Percentiles rank a stretch among this genome's conserved stretches.
phyloP scores from a whole-genome alignment of 1,140 invertebrate species.

The Drosophila gunungcola region DNA sequence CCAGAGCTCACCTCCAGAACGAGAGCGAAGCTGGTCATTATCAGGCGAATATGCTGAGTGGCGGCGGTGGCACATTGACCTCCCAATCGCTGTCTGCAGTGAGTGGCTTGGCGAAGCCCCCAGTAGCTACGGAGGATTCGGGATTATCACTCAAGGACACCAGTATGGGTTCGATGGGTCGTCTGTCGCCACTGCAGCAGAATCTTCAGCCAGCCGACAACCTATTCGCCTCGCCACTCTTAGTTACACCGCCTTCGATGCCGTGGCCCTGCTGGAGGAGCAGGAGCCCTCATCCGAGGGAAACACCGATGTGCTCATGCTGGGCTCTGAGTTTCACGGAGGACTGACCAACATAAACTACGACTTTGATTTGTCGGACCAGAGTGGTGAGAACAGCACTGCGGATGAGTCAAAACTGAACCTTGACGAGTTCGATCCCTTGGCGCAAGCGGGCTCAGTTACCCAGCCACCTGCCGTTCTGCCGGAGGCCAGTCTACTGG shows the following conservation, averaged over 20 bases:
- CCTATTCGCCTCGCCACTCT: conserved; percentile 86
- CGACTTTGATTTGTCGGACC: conserved; percentile 90
- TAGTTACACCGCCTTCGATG: conserved; percentile 86
- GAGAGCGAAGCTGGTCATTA: conserved; percentile 62
- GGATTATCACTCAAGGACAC: conserved; percentile 65
- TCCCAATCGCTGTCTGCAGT: conserved; percentile 15
- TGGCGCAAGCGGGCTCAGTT: conserved; percentile 42
- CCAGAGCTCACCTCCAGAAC: conserved; percentile 54
- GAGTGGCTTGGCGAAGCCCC: conserved; percentile 14
- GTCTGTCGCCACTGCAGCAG: conserved; percentile 63
- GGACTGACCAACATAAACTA: conserved; percentile 90
- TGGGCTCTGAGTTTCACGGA: conserved; percentile 84
- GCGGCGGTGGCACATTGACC: conserved; percentile 2
- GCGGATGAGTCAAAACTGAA: conserved; percentile 86
- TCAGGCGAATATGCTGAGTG: conserved; percentile 64
- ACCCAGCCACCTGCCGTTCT: background rate
- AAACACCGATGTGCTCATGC: conserved; percentile 86
- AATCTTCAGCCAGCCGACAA: conserved; percentile 80
- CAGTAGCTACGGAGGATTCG: conserved; percentile 22
- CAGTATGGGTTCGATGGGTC: conserved; percentile 49
- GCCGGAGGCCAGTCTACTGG: conserved; percentile 38
- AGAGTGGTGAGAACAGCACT: conserved; percentile 89
- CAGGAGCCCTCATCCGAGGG: conserved; percentile 85
- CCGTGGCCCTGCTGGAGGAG: conserved; percentile 86
- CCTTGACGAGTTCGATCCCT: conserved; percentile 85